Base-by-base conservation (phyloP, 2,797 vertebrate species). In the Meda fulgida region DNA sequence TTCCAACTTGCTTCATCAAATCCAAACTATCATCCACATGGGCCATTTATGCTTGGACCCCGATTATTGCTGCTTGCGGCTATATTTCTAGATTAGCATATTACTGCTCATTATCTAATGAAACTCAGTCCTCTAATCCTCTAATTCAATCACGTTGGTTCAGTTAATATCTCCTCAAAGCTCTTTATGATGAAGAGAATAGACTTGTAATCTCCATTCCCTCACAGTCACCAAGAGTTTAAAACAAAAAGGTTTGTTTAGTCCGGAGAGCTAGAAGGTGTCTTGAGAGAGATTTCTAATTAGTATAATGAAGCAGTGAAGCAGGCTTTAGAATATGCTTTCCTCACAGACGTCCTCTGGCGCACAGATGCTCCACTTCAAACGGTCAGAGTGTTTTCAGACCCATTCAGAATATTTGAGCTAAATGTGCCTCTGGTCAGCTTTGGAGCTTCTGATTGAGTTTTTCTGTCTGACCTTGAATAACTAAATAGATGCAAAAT, bases 231-330 rank as follows among this genome's bases (percentile, higher is more conserved):
- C 69, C 3, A 40, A 69, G 75, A 78, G 55, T 76, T 76, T 80
- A n/a, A 31, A 77, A 65, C 80, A 63, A 78, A 65, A 78, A 65
- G 65, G 29, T 82, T 40, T 78, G 69, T 85, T 86, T 83, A 72
- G 21, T 81, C 80, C 73, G 58, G 67, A 81, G 70, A 71, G 72
- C 84, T 83, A 48, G 69, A 67, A 53, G 48, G 78, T 86, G 78
- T 40, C 66, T 55, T 79, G 60, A 55, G 81, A 85, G 71, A 83
- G 77, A 81, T 78, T 36, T 46, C 53, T 84, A 86, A 86, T 89
- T 85, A 87, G 73, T 82, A 21, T 82, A 84, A 89, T 78, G 87
- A 88, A 85, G 80, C 86, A 87, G 55, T 51, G 58, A 83, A 85
- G 58, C 84, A 76, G 55, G 63, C 84, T 84, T 70, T 48, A 72